Evolutionary conservation across 2,888 invertebrate genomes (phyloP), one percentile per base, ranked within the genome.

Genomic region (Spodoptera picta): DNA sequence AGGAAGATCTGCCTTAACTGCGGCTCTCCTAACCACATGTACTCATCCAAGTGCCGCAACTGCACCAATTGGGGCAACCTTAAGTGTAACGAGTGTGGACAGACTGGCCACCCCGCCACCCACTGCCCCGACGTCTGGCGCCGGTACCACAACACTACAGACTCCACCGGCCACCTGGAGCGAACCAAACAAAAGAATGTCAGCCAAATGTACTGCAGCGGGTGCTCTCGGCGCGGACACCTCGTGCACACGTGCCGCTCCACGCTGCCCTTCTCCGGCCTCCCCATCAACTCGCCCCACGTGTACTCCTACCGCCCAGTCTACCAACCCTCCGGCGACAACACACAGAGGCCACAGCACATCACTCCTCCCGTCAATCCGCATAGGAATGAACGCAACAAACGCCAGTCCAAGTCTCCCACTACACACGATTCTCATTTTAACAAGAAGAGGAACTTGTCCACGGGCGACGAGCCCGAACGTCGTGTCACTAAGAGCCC

Each of bases 111-210:
- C 83, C 91, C 92, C 10, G 80, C 92, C 51, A 89, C 92, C 24
- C 91, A 93, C 83, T 97, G 97, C 79, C 97, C 97, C 0, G 97
- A 97, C 88, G 89, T 96, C 47, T 97, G 97, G 97, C 95, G 97
- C 54, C 95, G 97, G 61, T 97, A 97, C 89, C 97, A 97, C 85
- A 95, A 96, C 72, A 97, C 97, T 69, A 92, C 93, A 46, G 92
- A 93, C 63, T 84, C 87, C 64, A 93, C 95, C 77, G 80, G 83
- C 19, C 83, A 88, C 0, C 66, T 95, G 56, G 90, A 87, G 60
- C 87, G 88, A 73, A 90, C 84, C 72, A 83, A 75, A 14, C 87
- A 65, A n/a, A 93, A 91, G 82, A 88, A 87, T 53, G 74, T 83
- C 60, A 24, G 81, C 19, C 89, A 89, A 52, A 87, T 92, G 77